These are phyloP conservation scores for Drosophila mimetica DNA, from an alignment of 2,888 invertebrate species.

Conservation along the genomic window DNA sequence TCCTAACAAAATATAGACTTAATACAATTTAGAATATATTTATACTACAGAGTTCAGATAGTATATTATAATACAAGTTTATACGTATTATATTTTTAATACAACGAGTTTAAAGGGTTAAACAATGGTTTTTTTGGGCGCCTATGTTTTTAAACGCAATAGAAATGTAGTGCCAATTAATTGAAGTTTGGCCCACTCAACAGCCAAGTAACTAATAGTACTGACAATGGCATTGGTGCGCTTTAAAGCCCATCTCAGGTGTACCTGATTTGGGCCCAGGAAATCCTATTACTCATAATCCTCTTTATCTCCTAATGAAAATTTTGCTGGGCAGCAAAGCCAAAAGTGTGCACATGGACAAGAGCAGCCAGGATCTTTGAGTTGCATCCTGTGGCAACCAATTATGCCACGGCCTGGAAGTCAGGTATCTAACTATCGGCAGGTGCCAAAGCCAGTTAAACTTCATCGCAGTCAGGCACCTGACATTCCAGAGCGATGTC, in stretches of 20 bases:
- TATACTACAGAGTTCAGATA: too few relatives aligned
- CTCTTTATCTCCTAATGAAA: conserved; percentile 19
- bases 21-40: too few relatives aligned
- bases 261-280: background rate
- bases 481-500: conserved; percentile 5
- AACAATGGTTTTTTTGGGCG: too few relatives aligned
- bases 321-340: conserved; percentile 1
- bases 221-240: background rate
- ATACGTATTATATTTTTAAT: too few relatives aligned
- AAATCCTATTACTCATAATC: conserved; percentile 18
- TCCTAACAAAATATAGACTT: too few relatives aligned
- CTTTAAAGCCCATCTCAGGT: background rate
- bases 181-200: too few relatives aligned
- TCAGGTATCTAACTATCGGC: conserved; percentile 21
- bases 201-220: too few relatives aligned
- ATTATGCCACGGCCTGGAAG: conserved; percentile 26
- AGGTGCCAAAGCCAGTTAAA: conserved; percentile 30
- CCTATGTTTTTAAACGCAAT: too few relatives aligned
- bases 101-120: too few relatives aligned
- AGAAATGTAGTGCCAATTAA: too few relatives aligned
- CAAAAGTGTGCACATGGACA: conserved; percentile 8
- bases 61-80: too few relatives aligned
- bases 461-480: background rate
- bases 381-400: conserved; percentile 33
- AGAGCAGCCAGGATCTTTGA: conserved; percentile 1